Base-by-base conservation (phyloP, 2,797 vertebrate genomes). In the Sciurus carolinensis region DNA sequence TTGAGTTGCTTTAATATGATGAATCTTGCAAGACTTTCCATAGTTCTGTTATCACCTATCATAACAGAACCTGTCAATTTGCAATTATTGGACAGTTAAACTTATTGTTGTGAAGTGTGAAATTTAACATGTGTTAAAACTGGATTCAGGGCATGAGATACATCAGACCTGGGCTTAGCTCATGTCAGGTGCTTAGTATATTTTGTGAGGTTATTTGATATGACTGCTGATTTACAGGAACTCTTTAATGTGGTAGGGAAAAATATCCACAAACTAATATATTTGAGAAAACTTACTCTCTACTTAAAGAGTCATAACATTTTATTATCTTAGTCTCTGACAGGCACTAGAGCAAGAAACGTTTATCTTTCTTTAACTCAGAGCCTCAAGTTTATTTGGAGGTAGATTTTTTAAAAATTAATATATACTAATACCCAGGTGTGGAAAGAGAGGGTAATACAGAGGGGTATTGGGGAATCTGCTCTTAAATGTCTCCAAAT, bases 331-430 rank as follows among this genome's bases (percentile, higher is more conserved):
- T 92, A 69, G n/a, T 71, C 28, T 89, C 52, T 59, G 66, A 80
- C 0, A 76, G 36, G 13, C 79, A 7, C 44, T 82, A 87, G 28
- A 83, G 11, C 9, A 87, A 85, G 39, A 76, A 50, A 52, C 5
- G 71, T 76, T 91, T 82, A 36, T 75, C 47, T 81, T 87, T 59
- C 3, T 79, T 76, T 95, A 87, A 91, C 7, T 84, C 8, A 72
- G 11, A 91, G 22, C 66, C 47, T 47, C 17, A 83, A 36, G 39
- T 59, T 4, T 64, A 71, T 77, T 71, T 57, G 42, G 20, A 67
- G n/a, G 59, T 17, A 75, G 9, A 18, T 26, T 64, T 30, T 81
- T 50, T 15, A 79, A 24, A 18, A 62, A 67, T 20, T 50, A 92
- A 50, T 12, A 62, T 24, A 17, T 54, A 81, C 8, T 5, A 39